A percentile compares a stretch with the other conserved stretches of the same genome.
Conservation (phyloP, 2,797 vertebrate species). For the Melanogrammus aeglefinus region DNA sequence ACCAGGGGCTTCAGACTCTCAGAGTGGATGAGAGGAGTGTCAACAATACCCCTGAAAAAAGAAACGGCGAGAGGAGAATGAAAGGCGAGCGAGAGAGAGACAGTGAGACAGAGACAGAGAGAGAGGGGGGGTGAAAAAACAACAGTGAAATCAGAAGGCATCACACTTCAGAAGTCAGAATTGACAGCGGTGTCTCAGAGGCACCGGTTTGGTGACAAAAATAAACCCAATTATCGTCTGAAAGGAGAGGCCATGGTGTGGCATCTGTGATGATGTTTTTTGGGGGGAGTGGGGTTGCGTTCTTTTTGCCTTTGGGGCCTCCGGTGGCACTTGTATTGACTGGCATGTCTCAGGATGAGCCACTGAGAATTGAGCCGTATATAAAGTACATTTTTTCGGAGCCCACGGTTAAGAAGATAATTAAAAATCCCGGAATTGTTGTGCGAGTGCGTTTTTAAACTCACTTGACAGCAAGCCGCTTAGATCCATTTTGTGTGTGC, state of each 20-base stretch:
- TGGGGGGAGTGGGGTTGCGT: constrained; percentile 31
- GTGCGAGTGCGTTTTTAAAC: too few relatives aligned
- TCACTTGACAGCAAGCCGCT: too few relatives aligned
- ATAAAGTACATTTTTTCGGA: too few relatives aligned
- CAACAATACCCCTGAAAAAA: constrained; percentile 81
- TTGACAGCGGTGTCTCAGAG: constrained; percentile 74
- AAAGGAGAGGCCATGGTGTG: constrained; percentile 52
- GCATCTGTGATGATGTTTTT: constrained; percentile 58
- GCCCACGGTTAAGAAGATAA: too few relatives aligned
- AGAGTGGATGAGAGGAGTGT: constrained; percentile 84
- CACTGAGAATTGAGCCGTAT: constrained; percentile 21
- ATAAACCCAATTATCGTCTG: constrained; percentile 74
- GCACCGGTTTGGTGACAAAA: constrained; percentile 70
- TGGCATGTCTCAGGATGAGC: constrained; percentile 49
- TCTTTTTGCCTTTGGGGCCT: not conserved
- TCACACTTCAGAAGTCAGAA: constrained; percentile 66
- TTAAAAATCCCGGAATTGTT: not conserved
- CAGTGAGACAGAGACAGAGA: constrained; percentile 16
- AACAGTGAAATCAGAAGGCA: constrained; percentile 68
- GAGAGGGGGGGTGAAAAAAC: constrained; percentile 34
- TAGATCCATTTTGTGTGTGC: not conserved
- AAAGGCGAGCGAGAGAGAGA: constrained; percentile 5
- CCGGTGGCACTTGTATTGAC: constrained; percentile 41
- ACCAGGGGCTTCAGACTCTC: constrained; percentile 79
- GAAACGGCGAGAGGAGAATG: constrained; percentile 30